A percentile compares a stretch with the other conserved stretches of the same genome.
Evolutionary conservation across 37 sponge, comb jelly and placozoan genomes (phyloP).

Genomic region (Axinella damicornis): DNA sequence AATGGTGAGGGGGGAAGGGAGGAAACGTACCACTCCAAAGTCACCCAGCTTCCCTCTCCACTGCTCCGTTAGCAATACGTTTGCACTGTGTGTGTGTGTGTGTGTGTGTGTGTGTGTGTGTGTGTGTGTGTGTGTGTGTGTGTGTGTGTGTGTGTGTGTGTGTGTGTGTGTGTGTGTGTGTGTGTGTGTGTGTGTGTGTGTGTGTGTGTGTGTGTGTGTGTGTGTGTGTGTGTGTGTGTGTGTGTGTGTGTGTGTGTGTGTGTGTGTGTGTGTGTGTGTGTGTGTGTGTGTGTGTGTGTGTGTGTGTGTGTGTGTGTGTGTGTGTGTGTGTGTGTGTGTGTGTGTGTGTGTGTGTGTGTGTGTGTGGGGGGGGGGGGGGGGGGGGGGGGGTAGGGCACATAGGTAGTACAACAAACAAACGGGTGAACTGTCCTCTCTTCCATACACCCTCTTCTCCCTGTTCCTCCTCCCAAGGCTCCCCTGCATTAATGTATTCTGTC

Average conservation of each 20-base stretch:
- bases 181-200: neutral
- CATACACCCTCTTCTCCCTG: too few relatives aligned
- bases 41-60: slow-evolving; percentile 60
- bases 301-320: neutral
- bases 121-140: neutral
- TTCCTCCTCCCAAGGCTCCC: too few relatives aligned
- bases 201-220: neutral
- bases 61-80: slow-evolving; percentile 47
- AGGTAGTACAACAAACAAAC: too few relatives aligned
- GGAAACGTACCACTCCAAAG: slow-evolving; percentile 60
- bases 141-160: neutral
- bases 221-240: neutral
- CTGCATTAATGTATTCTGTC: too few relatives aligned
- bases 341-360: neutral
- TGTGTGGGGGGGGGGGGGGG: too few relatives aligned
- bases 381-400: too few relatives aligned
- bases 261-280: neutral
- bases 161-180: slow-evolving; percentile 4
- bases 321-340: slow-evolving; percentile 4
- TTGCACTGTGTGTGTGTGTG: slow-evolving; percentile 43
- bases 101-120: neutral
- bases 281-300: neutral
- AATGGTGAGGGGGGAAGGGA: slow-evolving; percentile 7
- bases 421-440: too few relatives aligned
- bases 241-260: slow-evolving; percentile 4